Evolutionary conservation across 1,140 invertebrate genomes (phyloP).

Genomic region (Hormaphis cornu): DNA sequence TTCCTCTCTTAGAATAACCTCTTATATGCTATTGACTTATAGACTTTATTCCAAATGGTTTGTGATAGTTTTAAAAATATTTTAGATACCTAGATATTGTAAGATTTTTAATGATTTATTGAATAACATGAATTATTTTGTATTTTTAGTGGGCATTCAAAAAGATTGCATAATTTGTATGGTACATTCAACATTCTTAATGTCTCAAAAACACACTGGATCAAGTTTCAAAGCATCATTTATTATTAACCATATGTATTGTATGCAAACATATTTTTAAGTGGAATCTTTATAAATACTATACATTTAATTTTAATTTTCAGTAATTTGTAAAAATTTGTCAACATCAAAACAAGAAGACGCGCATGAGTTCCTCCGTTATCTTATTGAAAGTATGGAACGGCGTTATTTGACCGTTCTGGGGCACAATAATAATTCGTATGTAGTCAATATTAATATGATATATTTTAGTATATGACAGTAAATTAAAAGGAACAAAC

Average conservation of each 20-base stretch:
- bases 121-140: conserved; percentile 38
- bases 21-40: too few relatives aligned
- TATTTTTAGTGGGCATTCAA: conserved; percentile 45
- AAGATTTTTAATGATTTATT: background rate
- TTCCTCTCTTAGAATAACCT: background rate
- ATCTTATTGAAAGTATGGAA: conserved; percentile 89
- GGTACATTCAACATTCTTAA: conserved; percentile 62
- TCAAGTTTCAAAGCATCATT: conserved; percentile 61
- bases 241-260: conserved; percentile 51
- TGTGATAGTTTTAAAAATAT: too few relatives aligned
- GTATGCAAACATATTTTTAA: conserved; percentile 42
- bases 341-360: conserved; percentile 88
- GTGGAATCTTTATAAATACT: background rate
- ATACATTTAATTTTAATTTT: conserved; percentile 31
- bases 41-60: too few relatives aligned
- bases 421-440: conserved; percentile 25
- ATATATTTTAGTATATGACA: background rate
- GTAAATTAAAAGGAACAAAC: too few relatives aligned
- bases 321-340: conserved; percentile 79
- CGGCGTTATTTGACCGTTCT: conserved; percentile 65
- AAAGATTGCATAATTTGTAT: conserved; percentile 72
- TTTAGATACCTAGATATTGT: background rate
- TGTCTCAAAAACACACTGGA: conserved; percentile 55
- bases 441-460: background rate
- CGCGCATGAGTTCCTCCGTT: conserved; percentile 90